Evolutionary conservation across 2,888 invertebrate genomes (phyloP).

Genomic region (Melieria omissa): DNA sequence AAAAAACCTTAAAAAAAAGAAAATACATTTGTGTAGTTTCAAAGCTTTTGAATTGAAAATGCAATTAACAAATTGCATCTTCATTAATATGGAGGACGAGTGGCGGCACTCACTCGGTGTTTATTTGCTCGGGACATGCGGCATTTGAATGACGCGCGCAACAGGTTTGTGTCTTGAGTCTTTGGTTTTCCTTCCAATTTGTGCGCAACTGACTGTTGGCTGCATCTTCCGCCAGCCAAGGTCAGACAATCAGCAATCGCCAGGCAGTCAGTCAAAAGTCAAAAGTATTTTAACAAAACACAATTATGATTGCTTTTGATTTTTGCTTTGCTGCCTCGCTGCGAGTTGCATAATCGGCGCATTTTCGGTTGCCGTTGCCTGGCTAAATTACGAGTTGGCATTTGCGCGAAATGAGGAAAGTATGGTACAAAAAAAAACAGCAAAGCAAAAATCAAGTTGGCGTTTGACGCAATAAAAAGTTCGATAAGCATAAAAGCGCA

Average conservation of each 20-base stretch:
- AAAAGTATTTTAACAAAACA: conserved; percentile 10
- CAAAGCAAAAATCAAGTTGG: neutral
- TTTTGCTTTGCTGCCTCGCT: neutral
- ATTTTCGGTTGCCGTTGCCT: no score
- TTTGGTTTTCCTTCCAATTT: conserved; percentile 1
- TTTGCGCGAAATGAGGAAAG: conserved; percentile 24
- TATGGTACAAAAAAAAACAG: neutral
- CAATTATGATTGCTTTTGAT: conserved; percentile 29
- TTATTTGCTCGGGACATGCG: no score
- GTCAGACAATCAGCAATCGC: conserved; percentile 3
- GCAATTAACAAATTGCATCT: conserved; percentile 20
- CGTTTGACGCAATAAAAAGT: conserved; percentile 21
- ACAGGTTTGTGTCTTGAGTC: conserved; percentile 26
- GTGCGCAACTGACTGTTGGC: neutral
- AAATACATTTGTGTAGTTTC: neutral
- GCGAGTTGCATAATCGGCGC: no score
- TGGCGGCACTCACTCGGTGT: no score
- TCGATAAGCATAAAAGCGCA: neutral
- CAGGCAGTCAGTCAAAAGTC: conserved; percentile 14
- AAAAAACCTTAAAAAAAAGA: no score
- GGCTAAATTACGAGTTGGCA: neutral
- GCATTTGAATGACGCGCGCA: neutral
- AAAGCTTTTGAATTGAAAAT: neutral
- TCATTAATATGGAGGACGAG: neutral
- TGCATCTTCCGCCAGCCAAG: neutral